Conservation (phyloP, 2,797 vertebrate genomes). For the Iguana delicatissima region DNA sequence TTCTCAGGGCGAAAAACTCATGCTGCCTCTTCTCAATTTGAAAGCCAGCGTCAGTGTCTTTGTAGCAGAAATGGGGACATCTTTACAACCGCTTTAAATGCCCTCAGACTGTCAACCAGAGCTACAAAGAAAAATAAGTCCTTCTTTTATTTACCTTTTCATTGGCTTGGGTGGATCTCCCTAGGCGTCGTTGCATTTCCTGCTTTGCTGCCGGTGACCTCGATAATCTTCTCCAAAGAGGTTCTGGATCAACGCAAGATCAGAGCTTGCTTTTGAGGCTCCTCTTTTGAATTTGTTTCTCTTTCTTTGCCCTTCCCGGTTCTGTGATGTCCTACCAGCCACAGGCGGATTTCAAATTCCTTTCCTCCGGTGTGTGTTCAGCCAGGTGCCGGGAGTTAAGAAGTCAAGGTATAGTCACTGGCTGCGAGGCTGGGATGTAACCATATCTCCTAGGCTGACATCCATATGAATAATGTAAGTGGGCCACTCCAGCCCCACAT, state of each 20-base stretch:
- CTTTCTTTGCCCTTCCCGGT: not conserved
- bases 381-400: conserved; percentile 54
- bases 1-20: not conserved
- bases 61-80: not conserved
- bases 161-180: not conserved
- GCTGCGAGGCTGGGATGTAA: conserved; percentile 86
- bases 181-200: not conserved
- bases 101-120: not conserved
- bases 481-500: conserved; percentile 84
- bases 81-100: not conserved
- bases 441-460: conserved; percentile 84
- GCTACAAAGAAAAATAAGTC: not conserved
- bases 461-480: conserved; percentile 89
- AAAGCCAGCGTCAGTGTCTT: not conserved
- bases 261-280: not conserved
- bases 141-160: conserved; percentile 67
- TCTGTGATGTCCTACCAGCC: not conserved
- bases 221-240: not conserved
- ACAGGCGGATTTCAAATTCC: not conserved
- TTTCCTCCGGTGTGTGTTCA: conserved; percentile 42
- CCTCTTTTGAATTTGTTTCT: not conserved
- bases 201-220: not conserved
- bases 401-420: conserved; percentile 79
- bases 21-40: not conserved
- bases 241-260: not conserved